phyloP scores from a whole-genome alignment of 2,888 invertebrate species.

The Athalia circularis region DNA sequence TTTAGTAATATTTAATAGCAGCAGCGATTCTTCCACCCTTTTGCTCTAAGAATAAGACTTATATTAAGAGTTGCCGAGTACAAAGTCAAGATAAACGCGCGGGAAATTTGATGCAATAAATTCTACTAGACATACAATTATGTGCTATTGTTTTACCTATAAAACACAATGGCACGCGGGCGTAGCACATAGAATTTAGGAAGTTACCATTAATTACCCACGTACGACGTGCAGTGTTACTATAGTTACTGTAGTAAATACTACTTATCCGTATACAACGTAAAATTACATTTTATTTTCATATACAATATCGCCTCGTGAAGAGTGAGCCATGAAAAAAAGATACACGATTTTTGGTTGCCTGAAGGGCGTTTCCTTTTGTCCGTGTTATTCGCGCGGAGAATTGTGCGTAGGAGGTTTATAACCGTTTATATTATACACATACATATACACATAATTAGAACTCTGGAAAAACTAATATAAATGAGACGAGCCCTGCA shows the following conservation, averaged over 20 bases:
- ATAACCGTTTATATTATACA: too few species aligned
- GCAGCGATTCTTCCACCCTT: not conserved
- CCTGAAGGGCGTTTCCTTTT: too few species aligned
- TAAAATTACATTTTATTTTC: too few species aligned
- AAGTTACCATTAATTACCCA: conserved; percentile 16
- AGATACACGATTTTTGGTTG: too few species aligned
- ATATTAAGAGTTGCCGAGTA: not conserved
- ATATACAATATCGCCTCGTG: not conserved
- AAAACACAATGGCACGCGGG: not conserved
- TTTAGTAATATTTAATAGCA: not conserved
- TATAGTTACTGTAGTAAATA: not conserved
- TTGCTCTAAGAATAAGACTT: not conserved
- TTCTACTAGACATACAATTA: conserved; percentile 22
- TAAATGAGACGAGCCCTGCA: too few species aligned
- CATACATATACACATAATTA: too few species aligned
- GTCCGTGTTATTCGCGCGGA: too few species aligned
- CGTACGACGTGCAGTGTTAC: not conserved
- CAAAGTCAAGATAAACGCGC: not conserved
- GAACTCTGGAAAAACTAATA: too few species aligned
- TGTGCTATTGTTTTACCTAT: not conserved
- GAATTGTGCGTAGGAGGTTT: too few species aligned
- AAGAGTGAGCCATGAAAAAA: not conserved
- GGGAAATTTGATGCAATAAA: conserved; percentile 13
- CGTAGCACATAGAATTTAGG: not conserved
- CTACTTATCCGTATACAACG: too few species aligned